Conservation (phyloP, 2,888 invertebrate species). For the Pseudeuparius sepicola region DNA sequence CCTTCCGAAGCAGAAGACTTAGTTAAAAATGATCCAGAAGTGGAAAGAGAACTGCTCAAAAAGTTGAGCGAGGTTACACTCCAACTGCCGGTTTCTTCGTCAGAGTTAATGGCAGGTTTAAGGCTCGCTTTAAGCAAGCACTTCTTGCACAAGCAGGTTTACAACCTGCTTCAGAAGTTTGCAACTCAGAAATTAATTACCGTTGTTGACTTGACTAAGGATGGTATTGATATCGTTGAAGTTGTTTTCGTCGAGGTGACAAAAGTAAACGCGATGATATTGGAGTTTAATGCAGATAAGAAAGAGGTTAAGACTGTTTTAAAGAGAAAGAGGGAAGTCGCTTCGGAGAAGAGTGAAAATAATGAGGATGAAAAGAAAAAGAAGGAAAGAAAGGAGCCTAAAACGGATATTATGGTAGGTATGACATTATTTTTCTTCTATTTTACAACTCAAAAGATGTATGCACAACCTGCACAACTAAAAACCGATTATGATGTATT, state of each 20-base stretch:
- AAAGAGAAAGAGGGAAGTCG: conserved; percentile 42
- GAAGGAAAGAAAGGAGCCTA: conserved; percentile 44
- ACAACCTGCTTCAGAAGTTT: conserved; percentile 67
- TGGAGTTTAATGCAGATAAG: conserved; percentile 32
- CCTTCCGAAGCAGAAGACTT: conserved; percentile 38
- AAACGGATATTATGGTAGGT: conserved; percentile 59
- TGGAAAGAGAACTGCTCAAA: conserved; percentile 55
- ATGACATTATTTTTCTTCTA: conserved; percentile 3
- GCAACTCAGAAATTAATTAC: conserved; percentile 64
- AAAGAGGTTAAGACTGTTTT: conserved; percentile 32
- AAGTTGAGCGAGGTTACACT: conserved; percentile 59
- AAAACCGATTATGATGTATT: conserved; percentile 5
- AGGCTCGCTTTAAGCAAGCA: conserved; percentile 40
- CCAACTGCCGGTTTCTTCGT: conserved; percentile 60
- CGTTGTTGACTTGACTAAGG: conserved; percentile 41
- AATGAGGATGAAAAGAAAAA: conserved; percentile 49
- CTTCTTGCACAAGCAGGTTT: conserved; percentile 47
- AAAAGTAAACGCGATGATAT: conserved; percentile 46
- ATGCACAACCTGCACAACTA: no score
- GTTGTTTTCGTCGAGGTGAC: conserved; percentile 47
- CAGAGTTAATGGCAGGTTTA: conserved; percentile 49
- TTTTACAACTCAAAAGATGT: no score
- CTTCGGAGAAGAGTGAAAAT: conserved; percentile 30
- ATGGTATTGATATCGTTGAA: conserved; percentile 41
- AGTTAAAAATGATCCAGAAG: conserved; percentile 46